Base-by-base conservation (phyloP, 1,140 invertebrate species). In the Lepidurus packardi region DNA sequence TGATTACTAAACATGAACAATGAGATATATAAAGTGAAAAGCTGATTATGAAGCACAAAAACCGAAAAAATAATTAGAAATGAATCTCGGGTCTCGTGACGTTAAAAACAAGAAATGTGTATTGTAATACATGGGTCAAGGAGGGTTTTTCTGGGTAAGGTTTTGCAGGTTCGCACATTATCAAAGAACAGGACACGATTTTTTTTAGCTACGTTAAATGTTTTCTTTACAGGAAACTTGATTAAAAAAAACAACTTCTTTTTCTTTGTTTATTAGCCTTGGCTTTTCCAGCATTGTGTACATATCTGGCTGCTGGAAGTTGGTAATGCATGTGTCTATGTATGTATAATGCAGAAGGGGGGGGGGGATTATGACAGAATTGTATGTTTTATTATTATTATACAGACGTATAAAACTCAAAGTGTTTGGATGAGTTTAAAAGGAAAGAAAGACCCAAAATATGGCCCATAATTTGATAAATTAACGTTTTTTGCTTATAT, bases 81-180 rank as follows among this genome's bases (percentile, higher is more conserved):
- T 65, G 21, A 65, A 13, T 65, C 53, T 16, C 53, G 4, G 34
- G 34, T 34, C 34, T 34, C 13, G 21, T 65, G 21, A 65, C 53
- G 53, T 9, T 65, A n/a, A 65, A 65, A 65, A 65, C 53, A 21
- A 65, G 53, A 65, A 65, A 65, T 65, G 16, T 65, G 53, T 65
- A 65, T 65, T 65, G 53, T 65, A 65, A 65, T 65, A 65, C 53
- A 65, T 65, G 53, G 53, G 53, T 65, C 53, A 65, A 65, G 53
- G 21, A 21, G 13, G 8, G 53, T 47, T 34, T 34, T 34, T 16
- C 10, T 16, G 53, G 53, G 53, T n/a, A 21, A 65, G 21, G 21
- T 65, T 16, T 21, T n/a, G 53, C n/a, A 13, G 53, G 53, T 16
- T 65, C 21, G 53, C 53, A 65, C 53, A 21, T 65, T 65, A 65